phyloP scores from a whole-genome alignment of 2,113 vertebrate genomes.

The Nettapus auritus region DNA sequence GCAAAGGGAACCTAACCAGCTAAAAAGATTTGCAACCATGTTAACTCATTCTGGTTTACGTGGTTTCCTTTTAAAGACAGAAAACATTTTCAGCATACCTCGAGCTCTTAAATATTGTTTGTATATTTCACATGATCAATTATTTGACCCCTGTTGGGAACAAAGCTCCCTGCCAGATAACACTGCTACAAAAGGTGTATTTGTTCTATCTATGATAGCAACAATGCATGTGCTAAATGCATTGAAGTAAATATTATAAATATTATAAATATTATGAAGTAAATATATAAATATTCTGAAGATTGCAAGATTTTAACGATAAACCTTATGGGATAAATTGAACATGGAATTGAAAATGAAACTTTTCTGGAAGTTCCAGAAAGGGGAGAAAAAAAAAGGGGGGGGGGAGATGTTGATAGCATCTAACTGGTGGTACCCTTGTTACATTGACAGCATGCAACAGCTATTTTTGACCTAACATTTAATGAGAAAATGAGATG shows the following conservation, averaged over 20 bases:
- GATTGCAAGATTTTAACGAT: background rate
- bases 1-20: background rate
- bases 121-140: background rate
- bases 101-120: background rate
- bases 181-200: background rate
- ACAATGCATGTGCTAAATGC: background rate
- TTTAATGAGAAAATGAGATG: background rate
- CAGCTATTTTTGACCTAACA: background rate
- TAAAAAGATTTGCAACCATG: background rate
- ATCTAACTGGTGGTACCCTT: background rate
- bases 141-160: background rate
- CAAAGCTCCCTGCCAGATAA: background rate
- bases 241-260: too few species aligned
- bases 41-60: background rate
- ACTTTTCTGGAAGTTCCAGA: background rate
- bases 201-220: background rate
- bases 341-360: too few species aligned
- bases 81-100: background rate
- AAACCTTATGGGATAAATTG: background rate
- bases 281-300: background rate
- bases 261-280: too few species aligned
- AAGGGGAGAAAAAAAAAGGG: rapidly evolving
- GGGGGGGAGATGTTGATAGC: background rate
- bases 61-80: background rate
- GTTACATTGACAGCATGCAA: background rate